phyloP scores from a whole-genome alignment of 1,140 invertebrate genomes.

The Cyclina sinensis region DNA sequence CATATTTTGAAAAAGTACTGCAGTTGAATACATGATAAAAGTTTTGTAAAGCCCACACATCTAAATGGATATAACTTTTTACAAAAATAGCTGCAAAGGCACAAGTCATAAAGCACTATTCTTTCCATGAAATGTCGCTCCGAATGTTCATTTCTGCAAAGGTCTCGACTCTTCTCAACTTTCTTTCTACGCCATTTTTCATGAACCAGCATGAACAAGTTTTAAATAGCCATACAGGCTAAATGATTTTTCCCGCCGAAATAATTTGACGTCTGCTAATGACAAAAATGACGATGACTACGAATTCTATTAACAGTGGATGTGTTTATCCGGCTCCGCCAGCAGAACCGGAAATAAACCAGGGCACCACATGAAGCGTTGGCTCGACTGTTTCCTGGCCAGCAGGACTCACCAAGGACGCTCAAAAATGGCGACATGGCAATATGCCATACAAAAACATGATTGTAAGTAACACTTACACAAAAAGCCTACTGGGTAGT shows the following conservation, averaged over 20 bases:
- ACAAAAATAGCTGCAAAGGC: constrained; percentile 8
- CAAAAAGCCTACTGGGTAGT: constrained; percentile 81
- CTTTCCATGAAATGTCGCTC: background rate
- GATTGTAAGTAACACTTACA: constrained; percentile 82
- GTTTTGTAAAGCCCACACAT: background rate
- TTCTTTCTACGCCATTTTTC: too few relatives aligned
- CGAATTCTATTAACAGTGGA: background rate
- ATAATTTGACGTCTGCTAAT: background rate
- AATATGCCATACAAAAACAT: constrained; percentile 84
- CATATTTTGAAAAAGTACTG: constrained; percentile 1
- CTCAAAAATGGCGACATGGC: constrained; percentile 75
- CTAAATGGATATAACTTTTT: background rate
- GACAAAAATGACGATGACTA: background rate
- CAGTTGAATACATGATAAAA: background rate
- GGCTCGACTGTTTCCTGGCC: constrained; percentile 35
- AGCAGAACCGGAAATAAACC: constrained; percentile 23
- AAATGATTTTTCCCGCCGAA: background rate
- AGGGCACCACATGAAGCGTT: background rate
- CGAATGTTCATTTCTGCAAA: background rate
- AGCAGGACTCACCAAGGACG: constrained; percentile 28
- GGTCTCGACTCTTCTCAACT: too few relatives aligned
- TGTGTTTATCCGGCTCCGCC: constrained; percentile 19
- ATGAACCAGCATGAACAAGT: constrained; percentile 57
- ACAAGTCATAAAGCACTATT: constrained; percentile 5
- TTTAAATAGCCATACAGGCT: constrained; percentile 18